Conservation (phyloP, 2,888 invertebrate species). For the Mesorhabditis spiculigera region DNA sequence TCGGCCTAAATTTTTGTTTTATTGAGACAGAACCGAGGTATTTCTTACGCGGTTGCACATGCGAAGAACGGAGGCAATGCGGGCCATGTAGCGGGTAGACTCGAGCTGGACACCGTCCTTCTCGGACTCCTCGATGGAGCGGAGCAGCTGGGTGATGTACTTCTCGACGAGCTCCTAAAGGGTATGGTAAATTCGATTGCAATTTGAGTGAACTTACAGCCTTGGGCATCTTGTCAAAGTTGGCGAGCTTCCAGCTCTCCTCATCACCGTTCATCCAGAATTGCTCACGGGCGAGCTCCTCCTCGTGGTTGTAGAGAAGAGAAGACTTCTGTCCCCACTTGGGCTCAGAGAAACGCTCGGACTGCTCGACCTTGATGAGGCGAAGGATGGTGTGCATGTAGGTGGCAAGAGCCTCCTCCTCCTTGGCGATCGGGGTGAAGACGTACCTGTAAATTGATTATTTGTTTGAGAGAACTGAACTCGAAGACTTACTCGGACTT, state of each 20-base stretch:
- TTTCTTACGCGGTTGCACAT: constrained; percentile 30
- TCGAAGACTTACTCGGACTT: neutral
- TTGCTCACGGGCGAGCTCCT: constrained; percentile 34
- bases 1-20: constrained; percentile 10
- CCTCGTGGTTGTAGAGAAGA: constrained; percentile 38
- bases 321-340: constrained; percentile 12
- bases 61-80: constrained; percentile 45
- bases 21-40: too few relatives aligned
- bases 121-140: constrained; percentile 20
- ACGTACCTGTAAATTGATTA: constrained; percentile 16
- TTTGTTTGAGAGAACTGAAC: too few relatives aligned
- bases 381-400: constrained; percentile 25
- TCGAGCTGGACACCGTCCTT: constrained; percentile 25
- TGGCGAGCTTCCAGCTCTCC: constrained; percentile 15
- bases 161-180: constrained; percentile 23
- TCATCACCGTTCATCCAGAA: constrained; percentile 39
- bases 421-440: constrained; percentile 24
- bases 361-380: constrained; percentile 20
- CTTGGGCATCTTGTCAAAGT: constrained; percentile 7
- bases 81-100: constrained; percentile 26
- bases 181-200: too few relatives aligned
- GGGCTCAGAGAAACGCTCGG: constrained; percentile 15
- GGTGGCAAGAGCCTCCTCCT: constrained; percentile 18
- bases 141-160: constrained; percentile 28
- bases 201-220: neutral